A percentile compares a stretch with the other conserved stretches of the same genome.
phyloP scores from a whole-genome alignment of 2,113 vertebrate genomes.

The Corythoichthys haematopterus region DNA sequence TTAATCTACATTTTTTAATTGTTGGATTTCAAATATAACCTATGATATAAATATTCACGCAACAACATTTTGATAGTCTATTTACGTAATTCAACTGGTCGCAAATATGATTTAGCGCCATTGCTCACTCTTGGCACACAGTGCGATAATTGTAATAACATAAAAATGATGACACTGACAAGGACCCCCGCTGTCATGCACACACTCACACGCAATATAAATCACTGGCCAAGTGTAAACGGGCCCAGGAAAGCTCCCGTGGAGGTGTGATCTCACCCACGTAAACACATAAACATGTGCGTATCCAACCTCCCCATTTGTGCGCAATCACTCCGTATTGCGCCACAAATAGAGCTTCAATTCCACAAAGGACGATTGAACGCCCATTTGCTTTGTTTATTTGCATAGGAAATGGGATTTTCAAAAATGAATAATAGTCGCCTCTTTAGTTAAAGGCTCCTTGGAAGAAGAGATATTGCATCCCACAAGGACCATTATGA shows the following conservation, averaged over 20 bases:
- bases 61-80: neutral
- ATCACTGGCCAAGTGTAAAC: constrained; percentile 53
- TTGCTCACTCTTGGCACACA: neutral
- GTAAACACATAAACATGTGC: constrained; percentile 49
- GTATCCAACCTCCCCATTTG: constrained; percentile 29
- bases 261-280: constrained; percentile 67
- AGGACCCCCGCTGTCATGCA: constrained; percentile 17
- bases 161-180: constrained; percentile 13
- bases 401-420: constrained; percentile 4
- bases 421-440: neutral
- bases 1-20: neutral
- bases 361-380: neutral
- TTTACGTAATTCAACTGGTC: neutral
- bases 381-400: constrained; percentile 19
- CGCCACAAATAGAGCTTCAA: constrained; percentile 13
- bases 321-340: constrained; percentile 33
- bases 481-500: neutral
- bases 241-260: constrained; percentile 56
- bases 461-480: neutral
- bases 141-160: neutral
- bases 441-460: neutral
- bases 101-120: neutral
- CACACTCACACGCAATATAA: neutral
- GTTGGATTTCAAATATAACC: neutral
- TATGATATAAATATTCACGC: neutral